A percentile compares a stretch with the other conserved stretches of the same genome.
Evolutionary conservation across 2,113 vertebrate genomes (phyloP).

Genomic region (Apteryx owenii): DNA sequence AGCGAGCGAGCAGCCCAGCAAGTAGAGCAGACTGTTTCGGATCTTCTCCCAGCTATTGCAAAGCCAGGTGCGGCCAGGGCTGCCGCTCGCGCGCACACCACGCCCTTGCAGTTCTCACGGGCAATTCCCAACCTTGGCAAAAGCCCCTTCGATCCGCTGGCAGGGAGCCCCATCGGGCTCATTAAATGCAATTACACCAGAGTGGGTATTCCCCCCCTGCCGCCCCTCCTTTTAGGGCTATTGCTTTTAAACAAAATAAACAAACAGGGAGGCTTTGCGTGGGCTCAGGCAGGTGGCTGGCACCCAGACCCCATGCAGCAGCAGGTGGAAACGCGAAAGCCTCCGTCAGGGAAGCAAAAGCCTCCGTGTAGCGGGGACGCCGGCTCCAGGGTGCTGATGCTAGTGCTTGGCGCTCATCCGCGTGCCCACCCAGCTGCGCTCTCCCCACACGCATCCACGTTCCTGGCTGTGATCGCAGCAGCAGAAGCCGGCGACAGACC

Average conservation of each 20-base stretch:
- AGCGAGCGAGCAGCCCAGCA: not conserved
- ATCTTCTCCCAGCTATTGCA: not conserved
- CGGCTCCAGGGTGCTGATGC: fast-evolving
- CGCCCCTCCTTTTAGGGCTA: not conserved
- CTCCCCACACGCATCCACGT: too few species aligned
- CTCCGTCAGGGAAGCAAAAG: not conserved
- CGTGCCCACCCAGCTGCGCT: not conserved
- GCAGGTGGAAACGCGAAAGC: not conserved
- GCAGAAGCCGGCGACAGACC: fast-evolving
- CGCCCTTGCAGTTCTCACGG: conserved; percentile 42
- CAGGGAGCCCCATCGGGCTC: not conserved
- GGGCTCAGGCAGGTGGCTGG: conserved; percentile 36
- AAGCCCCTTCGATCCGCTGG: not conserved
- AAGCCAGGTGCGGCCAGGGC: not conserved
- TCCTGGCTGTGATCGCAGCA: fast-evolving
- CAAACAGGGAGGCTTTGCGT: not conserved
- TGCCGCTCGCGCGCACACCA: not conserved
- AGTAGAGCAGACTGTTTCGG: not conserved
- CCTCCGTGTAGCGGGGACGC: fast-evolving
- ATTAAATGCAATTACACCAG: not conserved
- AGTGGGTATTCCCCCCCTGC: not conserved
- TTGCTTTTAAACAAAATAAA: conserved; percentile 29
- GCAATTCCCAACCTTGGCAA: not conserved
- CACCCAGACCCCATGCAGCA: not conserved
- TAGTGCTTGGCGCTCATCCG: not conserved